phyloP scores from a whole-genome alignment of 1,140 invertebrate genomes.

The Drosophila saltans region DNA sequence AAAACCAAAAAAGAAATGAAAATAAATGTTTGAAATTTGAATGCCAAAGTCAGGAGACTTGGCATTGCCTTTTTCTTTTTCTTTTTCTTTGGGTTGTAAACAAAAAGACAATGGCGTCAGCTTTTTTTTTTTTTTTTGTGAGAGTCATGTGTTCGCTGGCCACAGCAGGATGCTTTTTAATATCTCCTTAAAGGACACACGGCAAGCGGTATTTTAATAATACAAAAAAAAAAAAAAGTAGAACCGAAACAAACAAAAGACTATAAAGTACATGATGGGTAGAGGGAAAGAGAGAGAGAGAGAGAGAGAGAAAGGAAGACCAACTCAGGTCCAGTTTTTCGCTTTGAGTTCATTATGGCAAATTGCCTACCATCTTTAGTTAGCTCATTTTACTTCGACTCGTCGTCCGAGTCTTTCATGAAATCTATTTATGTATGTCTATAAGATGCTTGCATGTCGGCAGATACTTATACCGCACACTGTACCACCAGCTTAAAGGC shows the following conservation, averaged over 20 bases:
- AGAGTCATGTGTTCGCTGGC: background rate
- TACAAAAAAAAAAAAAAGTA: background rate
- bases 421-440: conserved; percentile 10
- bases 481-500: background rate
- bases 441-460: conserved; percentile 35
- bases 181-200: conserved; percentile 3
- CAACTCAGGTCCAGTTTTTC: conserved; percentile 11
- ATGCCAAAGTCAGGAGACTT: conserved; percentile 2
- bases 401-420: conserved; percentile 24
- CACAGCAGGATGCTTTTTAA: conserved; percentile 9
- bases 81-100: background rate
- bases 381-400: conserved; percentile 32
- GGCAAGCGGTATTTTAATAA: conserved; percentile 3
- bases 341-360: conserved; percentile 36
- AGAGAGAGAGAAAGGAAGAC: too few species aligned
- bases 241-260: background rate
- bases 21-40: conserved; percentile 11
- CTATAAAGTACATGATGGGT: conserved; percentile 2
- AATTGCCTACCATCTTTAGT: conserved; percentile 27
- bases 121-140: background rate
- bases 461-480: conserved; percentile 23
- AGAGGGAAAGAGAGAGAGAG: too few species aligned
- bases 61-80: background rate
- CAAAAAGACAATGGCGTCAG: conserved; percentile 9
- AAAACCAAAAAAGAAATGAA: background rate